Percentiles rank a stretch among this genome's conserved stretches.
Evolutionary conservation across 1,140 invertebrate genomes (phyloP).

Genomic region (Pachypeltis micranthus): DNA sequence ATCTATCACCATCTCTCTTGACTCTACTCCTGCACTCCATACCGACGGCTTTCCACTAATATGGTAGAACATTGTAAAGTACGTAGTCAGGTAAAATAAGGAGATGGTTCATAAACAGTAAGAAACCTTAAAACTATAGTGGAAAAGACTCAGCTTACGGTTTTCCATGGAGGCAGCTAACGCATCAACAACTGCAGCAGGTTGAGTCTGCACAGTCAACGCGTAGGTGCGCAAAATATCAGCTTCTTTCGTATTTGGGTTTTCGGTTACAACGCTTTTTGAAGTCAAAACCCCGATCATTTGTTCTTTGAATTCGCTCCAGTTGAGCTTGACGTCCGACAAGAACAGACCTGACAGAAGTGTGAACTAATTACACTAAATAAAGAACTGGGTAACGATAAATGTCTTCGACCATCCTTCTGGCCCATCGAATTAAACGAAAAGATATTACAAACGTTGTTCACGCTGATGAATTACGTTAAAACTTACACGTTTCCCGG

Average conservation of each 20-base stretch:
- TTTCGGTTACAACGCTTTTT: conserved; percentile 37
- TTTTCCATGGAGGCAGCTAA: conserved; percentile 28
- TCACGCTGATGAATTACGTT: too few species aligned
- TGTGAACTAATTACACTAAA: conserved; percentile 28
- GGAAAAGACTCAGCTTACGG: too few species aligned
- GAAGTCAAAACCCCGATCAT: conserved; percentile 29
- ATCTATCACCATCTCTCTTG: too few species aligned
- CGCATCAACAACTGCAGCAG: conserved; percentile 25
- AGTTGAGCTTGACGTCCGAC: conserved; percentile 34
- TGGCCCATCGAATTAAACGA: too few species aligned
- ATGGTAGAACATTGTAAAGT: too few species aligned
- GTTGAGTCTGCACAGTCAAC: conserved; percentile 22
- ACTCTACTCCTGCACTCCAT: too few species aligned
- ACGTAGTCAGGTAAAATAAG: too few species aligned
- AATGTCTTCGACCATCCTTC: not conserved
- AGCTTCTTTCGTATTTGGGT: conserved; percentile 35
- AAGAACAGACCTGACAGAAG: conserved; percentile 35
- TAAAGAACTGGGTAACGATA: conserved; percentile 18
- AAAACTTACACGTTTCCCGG: conserved; percentile 30
- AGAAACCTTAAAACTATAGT: too few species aligned
- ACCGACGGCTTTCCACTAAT: too few species aligned
- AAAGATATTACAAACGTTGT: too few species aligned
- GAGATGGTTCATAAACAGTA: too few species aligned
- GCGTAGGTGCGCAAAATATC: conserved; percentile 29
- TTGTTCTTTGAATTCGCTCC: conserved; percentile 34